Base-by-base conservation (phyloP, 2,113 vertebrate species). In the Actinemys pallida region DNA sequence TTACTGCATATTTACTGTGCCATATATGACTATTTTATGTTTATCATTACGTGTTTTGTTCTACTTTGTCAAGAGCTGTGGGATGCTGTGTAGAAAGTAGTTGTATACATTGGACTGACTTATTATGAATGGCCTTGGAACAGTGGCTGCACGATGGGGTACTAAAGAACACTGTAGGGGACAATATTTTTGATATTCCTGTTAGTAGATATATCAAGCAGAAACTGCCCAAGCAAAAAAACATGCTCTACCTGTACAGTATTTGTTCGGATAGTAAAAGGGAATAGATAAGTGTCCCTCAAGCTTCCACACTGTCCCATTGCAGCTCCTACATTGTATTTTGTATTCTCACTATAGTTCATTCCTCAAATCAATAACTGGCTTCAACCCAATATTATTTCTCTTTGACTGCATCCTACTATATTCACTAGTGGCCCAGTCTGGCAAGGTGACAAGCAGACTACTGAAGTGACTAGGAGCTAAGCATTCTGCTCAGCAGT, bases 191-290 rank as follows among this genome's bases (percentile, higher is more conserved):
- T 94, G 59, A 90, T 94, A 96, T 65, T 96, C 25, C 31, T 93
- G 50, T 79, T 81, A 81, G 87, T 84, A 96, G 94, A 94, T 94
- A 87, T n/a, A 93, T 93, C 87, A 93, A 94, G 53, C 56, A 92
- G 82, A 92, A 95, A 90, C 90, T 80, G 88, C 76, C 83, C 75
- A 47, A 3, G 50, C 80, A 82, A 93, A 75, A 47, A 94, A 91
- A 80, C 25, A 42, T 84, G 11, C 17, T 83, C 86, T 50, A 24
- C 52, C 57, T 81, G 81, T 75, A 8, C 83, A 93, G 4, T 47
- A 54, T 94, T 94, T 90, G 14, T 81, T 95, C 82, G 91, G 45
- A 54, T 87, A 72, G 39, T 89, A 92, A 94, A 91, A 57, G 45
- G 24, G 24, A 54, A 90, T 86, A 69, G 86, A 88, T 76, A 90